Conservation (phyloP, 2,888 invertebrate genomes). For the Leptopilina drosophilae region DNA sequence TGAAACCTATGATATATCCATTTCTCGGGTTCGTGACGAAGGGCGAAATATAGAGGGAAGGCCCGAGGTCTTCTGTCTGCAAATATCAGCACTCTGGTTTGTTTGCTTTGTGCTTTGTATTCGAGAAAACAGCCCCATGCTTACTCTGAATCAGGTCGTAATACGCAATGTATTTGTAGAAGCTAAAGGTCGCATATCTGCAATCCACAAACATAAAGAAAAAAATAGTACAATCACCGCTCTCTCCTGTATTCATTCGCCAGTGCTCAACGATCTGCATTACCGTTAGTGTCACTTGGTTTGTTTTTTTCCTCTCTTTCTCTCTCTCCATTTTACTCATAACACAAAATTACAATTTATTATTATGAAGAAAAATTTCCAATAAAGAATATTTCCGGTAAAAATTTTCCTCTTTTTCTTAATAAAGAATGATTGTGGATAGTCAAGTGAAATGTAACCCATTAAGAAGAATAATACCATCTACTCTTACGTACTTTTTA, state of each 20-base stretch:
- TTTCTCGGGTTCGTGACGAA: constrained; percentile 53
- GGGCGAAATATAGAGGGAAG: constrained; percentile 49
- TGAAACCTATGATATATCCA: constrained; percentile 56
- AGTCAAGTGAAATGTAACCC: constrained; percentile 51
- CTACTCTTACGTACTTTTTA: not conserved
- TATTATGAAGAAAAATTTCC: not conserved
- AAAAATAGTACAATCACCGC: constrained; percentile 42
- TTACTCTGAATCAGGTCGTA: constrained; percentile 59
- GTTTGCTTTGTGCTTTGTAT: constrained; percentile 66
- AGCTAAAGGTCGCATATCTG: constrained; percentile 44
- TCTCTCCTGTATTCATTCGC: constrained; percentile 16
- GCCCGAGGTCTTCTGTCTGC: constrained; percentile 47
- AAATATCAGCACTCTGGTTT: constrained; percentile 62
- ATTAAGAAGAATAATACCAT: constrained; percentile 34
- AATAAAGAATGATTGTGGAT: constrained; percentile 54
- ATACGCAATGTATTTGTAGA: constrained; percentile 53
- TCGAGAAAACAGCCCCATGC: constrained; percentile 58
- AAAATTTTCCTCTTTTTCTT: constrained; percentile 48
- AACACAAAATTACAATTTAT: not conserved
- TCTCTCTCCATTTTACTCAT: not conserved
- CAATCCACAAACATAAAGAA: constrained; percentile 45
- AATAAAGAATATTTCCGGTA: not conserved
- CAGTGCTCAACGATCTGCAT: constrained; percentile 30
- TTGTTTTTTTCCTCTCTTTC: not conserved
- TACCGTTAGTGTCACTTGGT: constrained; percentile 16